Base-by-base conservation (phyloP, 2,113 vertebrate genomes). In the Antennarius striatus region DNA sequence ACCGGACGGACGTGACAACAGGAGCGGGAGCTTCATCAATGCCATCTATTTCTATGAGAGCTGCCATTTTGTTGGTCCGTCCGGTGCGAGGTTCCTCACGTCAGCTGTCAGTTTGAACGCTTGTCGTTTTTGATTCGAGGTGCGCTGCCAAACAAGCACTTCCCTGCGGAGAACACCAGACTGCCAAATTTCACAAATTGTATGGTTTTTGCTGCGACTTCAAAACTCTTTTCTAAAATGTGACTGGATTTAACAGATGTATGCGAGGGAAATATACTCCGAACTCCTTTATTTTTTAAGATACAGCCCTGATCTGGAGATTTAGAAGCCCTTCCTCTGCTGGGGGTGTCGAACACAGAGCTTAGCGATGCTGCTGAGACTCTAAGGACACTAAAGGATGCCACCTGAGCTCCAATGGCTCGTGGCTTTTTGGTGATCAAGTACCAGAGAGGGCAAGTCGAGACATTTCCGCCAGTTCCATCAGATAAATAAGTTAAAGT, bases 401-500 rank as follows among this genome's bases (percentile, higher is more conserved):
- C 77, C 71, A 81, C 77, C 73, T 76, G 82, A 89, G 83, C 72
- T 68, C 62, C 22, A 49, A 69, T 15, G 55, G 77, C 76, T 83
- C 46, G 65, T 76, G 82, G 73, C 76, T 63, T 82, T 82, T 79
- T 77, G 74, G 51, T 68, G 47, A 80, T 78, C 79, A 75, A 22
- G 63, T 73, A 74, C 74, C 39, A 61, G 17, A 7, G 75, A 71
- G 80, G 81, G 75, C 76, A 80, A 60, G 68, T 67, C 63, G 66
- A 79, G 76, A 81, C 83, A 81, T 69, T 88, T 87, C 83, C 57
- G 17, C 46, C 60, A 46, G 57, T 79, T 86, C 79, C 15, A 91
- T 90, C 90, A 89, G 90, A 91, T 91, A 88, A 89, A 82, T 77
- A 59, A 72, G 71, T 82, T 88, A 90, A 90, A 85, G 73, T 80